Base-by-base conservation (phyloP, 2,888 invertebrate genomes). In the Erannis defoliaria region DNA sequence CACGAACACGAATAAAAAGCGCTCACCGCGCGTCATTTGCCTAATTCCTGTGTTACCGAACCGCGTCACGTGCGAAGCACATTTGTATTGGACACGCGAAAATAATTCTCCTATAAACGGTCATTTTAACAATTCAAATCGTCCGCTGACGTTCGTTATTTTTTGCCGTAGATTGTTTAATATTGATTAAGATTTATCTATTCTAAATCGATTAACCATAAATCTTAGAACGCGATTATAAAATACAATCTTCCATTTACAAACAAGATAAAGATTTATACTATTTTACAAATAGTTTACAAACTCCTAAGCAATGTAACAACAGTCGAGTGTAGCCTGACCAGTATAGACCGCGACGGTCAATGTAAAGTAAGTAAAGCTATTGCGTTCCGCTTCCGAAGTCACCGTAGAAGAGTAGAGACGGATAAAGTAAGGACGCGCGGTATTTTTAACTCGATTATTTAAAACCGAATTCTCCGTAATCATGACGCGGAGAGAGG, bases 11-110 rank as follows among this genome's bases (percentile, higher is more conserved):
- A 75, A 78, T 74, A 73, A 71, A 73, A 72, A 71, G 67, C 70
- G 42, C 69, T 65, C 70, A 69, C 81, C 81, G 82, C 80, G 67
- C 56, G 57, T 58, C 67, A 77, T 81, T 82, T 82, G 77, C 78
- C 75, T 81, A 82, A 85, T 81, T 75, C 74, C 64, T 62, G 71
- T 67, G 72, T 82, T 76, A 60, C 54, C 61, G 55, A 82, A 57
- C 67, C 82, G 55, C 46, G 66, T 77, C 84, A 85, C 86, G 86
- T 79, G 56, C 70, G 55, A 58, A 61, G 56, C 48, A 58, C 69
- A 74, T 71, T 72, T 67, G 72, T 68, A 74, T 72, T 66, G 60
- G 60, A 67, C 61, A 68, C 68, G 73, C 73, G 70, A 72, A 71
- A 65, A 71, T 70, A 67, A 70, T 71, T 64, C 64, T 56, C 62